phyloP scores from a whole-genome alignment of 2,113 vertebrate genomes.

The Chaetodon trifascialis region DNA sequence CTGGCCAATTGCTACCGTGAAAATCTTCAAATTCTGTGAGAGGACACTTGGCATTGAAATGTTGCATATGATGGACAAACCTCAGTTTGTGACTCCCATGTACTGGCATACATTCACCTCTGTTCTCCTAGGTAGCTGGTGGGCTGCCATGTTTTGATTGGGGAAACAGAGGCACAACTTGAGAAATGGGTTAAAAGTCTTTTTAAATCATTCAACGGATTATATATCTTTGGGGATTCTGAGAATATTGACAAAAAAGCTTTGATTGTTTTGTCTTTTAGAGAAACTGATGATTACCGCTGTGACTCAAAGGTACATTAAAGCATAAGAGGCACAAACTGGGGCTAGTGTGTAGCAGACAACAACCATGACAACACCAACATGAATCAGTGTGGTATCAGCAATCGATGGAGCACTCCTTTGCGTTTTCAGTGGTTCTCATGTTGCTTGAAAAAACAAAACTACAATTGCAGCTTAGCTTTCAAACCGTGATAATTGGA shows the following conservation, averaged over 20 bases:
- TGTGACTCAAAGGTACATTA: neutral
- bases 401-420: neutral
- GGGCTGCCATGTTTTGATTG: neutral
- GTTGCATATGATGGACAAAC: neutral
- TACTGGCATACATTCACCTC: neutral
- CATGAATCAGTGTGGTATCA: conserved; percentile 6
- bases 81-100: neutral
- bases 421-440: conserved; percentile 27
- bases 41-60: conserved; percentile 14
- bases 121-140: neutral
- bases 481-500: conserved; percentile 32
- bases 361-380: conserved; percentile 14
- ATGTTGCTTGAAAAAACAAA: conserved; percentile 23
- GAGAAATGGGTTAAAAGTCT: neutral
- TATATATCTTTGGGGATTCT: neutral
- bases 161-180: neutral
- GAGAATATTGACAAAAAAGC: neutral
- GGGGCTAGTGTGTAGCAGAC: neutral
- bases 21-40: conserved; percentile 5
- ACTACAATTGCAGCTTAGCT: conserved; percentile 6
- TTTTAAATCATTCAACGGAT: neutral
- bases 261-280: neutral
- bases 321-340: neutral
- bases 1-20: conserved; percentile 3
- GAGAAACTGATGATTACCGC: neutral